Percentiles rank a stretch among this genome's conserved stretches.
These are phyloP conservation scores for Bombus turneri DNA, from an alignment of 1,140 invertebrate species.

Conservation along the genomic window DNA sequence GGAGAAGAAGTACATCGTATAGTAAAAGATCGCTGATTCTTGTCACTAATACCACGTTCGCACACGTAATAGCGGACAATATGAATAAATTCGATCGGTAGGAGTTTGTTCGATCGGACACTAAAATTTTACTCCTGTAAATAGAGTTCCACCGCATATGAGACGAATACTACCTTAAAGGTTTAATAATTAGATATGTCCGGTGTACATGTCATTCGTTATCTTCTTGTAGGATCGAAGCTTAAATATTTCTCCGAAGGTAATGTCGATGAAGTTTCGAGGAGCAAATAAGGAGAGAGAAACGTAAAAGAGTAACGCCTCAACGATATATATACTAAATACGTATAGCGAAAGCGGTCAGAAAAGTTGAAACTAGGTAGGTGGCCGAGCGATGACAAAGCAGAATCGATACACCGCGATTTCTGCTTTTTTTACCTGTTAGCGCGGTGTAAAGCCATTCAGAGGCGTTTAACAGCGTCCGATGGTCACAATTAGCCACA, in stretches of 20 bases:
- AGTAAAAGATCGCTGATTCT: fast-evolving
- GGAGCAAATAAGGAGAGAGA: neutral
- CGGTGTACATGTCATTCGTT: too few relatives aligned
- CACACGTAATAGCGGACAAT: too few relatives aligned
- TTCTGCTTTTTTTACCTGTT: slow-evolving; percentile 14
- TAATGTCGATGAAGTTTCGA: neutral
- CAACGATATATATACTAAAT: neutral
- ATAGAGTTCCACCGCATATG: too few relatives aligned
- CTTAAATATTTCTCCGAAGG: too few relatives aligned
- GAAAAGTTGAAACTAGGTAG: slow-evolving; percentile 12
- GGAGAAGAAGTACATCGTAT: too few relatives aligned
- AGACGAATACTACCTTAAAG: too few relatives aligned
- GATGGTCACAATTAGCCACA: neutral
- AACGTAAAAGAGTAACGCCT: neutral
- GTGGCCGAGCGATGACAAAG: slow-evolving; percentile 7
- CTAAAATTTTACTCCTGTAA: too few relatives aligned
- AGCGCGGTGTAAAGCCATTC: neutral
- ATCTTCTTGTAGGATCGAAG: too few relatives aligned
- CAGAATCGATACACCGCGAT: slow-evolving; percentile 1
- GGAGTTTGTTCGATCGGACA: too few relatives aligned
- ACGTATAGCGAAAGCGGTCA: neutral
- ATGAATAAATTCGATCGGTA: too few relatives aligned
- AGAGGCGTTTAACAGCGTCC: neutral
- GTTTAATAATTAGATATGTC: too few relatives aligned
- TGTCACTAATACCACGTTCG: neutral